Conservation (phyloP, 2,888 invertebrate genomes). For the Dioctria rufipes region DNA sequence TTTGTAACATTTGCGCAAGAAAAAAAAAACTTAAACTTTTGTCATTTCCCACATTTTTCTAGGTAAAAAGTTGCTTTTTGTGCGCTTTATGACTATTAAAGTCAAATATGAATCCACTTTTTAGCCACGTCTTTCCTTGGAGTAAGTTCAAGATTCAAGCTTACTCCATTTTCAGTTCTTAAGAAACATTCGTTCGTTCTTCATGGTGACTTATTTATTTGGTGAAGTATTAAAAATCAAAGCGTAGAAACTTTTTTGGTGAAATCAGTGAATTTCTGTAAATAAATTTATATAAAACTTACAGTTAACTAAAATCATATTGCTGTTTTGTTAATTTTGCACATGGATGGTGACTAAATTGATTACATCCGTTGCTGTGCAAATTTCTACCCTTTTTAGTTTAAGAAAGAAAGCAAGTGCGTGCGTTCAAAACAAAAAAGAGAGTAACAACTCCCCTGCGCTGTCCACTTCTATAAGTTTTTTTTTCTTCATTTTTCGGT, state of each 20-base stretch:
- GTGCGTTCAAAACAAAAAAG: neutral
- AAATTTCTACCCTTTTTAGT: no score
- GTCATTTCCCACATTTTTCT: neutral
- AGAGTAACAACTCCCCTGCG: neutral
- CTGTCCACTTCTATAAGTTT: neutral
- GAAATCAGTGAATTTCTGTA: no score
- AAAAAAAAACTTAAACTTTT: neutral
- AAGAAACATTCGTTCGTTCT: neutral
- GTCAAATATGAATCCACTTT: neutral
- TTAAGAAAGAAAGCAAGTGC: neutral
- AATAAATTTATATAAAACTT: no score
- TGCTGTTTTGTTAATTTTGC: no score
- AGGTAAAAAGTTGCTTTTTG: neutral
- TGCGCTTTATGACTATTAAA: neutral
- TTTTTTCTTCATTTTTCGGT: neutral
- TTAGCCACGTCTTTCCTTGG: neutral
- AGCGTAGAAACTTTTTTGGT: neutral
- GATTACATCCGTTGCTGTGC: no score
- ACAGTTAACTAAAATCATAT: no score
- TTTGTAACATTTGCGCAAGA: neutral
- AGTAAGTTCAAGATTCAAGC: neutral
- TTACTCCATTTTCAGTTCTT: neutral
- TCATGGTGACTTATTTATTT: neutral
- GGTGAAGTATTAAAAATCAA: neutral
- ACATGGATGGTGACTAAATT: no score